Base-by-base conservation (phyloP, 2,797 vertebrate genomes). In the Apogon hyalosoma region DNA sequence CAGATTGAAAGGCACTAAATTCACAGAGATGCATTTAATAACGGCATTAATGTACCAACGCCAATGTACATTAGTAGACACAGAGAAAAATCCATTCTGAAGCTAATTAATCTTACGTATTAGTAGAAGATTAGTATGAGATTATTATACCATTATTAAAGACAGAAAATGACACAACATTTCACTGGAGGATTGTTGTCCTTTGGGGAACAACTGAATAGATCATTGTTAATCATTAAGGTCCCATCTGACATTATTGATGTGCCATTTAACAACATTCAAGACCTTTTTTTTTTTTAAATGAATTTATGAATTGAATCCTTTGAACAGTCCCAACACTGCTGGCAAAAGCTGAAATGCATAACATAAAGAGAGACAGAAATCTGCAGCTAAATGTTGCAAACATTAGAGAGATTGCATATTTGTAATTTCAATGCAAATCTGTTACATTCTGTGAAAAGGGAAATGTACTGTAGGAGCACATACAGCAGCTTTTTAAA, bases 1-100 rank as follows among this genome's bases (percentile, higher is more conserved):
- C 1, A 69, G 50, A 74, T 47, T 61, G 60, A 15, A 33, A 50
- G 51, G 14, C 7, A 4, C 43, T 24, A 6, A 2, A 52, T 63
- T 61, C 42, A 67, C 47, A 40, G 43, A 65, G 18, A 52, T 9
- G 0, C 28, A 36, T 46, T 28, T 3, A 10, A 47, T 12, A 73
- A 50, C n/a, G 19, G 42, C 8, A 18, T 15, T 59, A 62, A 67
- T 64, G 8, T 6, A 19, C 8, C 19, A 46, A 41, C 52, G n/a
- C 2, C 24, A 18, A 54, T 16, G 18, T 43, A 31, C 21, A 48
- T 49, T 43, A 52, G 6, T 7, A 38, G 57, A 54, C 6, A 7
- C 10, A 45, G 38, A 12, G 42, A 14, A 21, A n/a, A 21, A 60
- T 19, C 11, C 1, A 40, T 21, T n/a, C 42, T 46, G 28, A 55